Evolutionary conservation across 2,888 invertebrate genomes (phyloP), one percentile per base, ranked within the genome.

Genomic region (Rhagonycha lutea): DNA sequence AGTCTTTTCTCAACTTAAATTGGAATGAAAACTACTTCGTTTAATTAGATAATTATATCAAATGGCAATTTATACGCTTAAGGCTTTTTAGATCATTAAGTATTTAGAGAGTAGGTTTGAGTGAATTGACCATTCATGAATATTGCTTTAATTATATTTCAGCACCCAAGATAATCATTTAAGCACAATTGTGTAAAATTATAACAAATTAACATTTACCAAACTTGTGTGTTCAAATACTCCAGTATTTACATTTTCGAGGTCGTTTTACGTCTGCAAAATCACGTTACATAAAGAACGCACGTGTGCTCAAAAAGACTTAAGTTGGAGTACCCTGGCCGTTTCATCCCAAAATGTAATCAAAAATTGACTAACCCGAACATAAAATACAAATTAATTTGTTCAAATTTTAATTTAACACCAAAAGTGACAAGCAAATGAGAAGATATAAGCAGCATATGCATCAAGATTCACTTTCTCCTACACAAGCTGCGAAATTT

Each of bases 211-310:
- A 60, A 61, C 68, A 68, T 47, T 68, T 68, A 60, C 67, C 32
- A 61, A 62, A 72, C 61, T 68, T 60, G 68, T 61, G 29, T 32
- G 61, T 72, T 72, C 61, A 72, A 72, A 61, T 72, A 72, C 68
- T 72, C 72, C 68, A 72, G 68, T 68, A 72, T 72, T 72, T 68
- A 62, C 72, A 68, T 26, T 26, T 14, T 70, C 72, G 72, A 72
- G 72, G 72, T 72, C 72, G 68, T 26, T 26, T 61, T 68, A 67
- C 14, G 72, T 61, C 71, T 71, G 62, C 71, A 29, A 70, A 61
- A 72, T 72, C 71, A 60, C 65, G 24, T 32, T 72, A 72, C 67
- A 26, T 32, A 72, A 32, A 32, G 14, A 5, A n/a, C 61, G 68
- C 72, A 68, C 29, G 29, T 72, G 61, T 67, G 67, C 14, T 12